These are phyloP conservation scores for Ciona savignyi DNA, from an alignment of 23 tunicate genomes.

Conservation along the genomic window DNA sequence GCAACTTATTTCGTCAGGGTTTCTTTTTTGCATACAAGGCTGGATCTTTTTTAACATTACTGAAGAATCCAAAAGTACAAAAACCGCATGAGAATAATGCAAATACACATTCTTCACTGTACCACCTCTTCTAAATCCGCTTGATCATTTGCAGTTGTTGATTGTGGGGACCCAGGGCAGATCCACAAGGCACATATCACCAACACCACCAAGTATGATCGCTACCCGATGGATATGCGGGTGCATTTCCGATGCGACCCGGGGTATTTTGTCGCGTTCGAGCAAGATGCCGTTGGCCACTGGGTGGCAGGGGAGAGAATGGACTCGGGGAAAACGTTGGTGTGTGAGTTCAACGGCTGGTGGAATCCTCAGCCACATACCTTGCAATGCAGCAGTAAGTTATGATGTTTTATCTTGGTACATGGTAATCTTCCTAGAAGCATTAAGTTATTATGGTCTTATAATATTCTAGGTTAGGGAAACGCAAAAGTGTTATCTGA, in stretches of 20 bases:
- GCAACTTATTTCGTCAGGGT: no score
- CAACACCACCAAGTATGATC: constrained; percentile 11
- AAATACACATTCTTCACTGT: no score
- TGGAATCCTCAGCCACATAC: constrained; percentile 34
- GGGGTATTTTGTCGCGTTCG: constrained; percentile 27
- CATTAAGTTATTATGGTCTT: no score
- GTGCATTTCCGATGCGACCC: constrained; percentile 17
- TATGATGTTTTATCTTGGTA: no score
- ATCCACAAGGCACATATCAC: constrained; percentile 7
- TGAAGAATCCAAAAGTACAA: no score
- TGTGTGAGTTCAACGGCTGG: constrained; percentile 39
- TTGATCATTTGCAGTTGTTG: constrained; percentile 29
- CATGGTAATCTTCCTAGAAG: no score
- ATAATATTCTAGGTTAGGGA: no score
- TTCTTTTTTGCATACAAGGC: no score
- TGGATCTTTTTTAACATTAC: no score
- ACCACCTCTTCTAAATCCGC: no score
- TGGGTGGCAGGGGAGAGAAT: constrained; percentile 15
- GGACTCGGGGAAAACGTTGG: not conserved
- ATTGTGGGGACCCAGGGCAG: constrained; percentile 37
- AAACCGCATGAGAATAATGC: no score
- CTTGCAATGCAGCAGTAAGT: constrained; percentile 38
- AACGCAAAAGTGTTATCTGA: no score
- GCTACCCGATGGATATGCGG: constrained; percentile 15
- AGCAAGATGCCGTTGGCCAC: constrained; percentile 51